Base-by-base conservation (phyloP, 2,113 vertebrate species). In the Atherinomorus stipes region DNA sequence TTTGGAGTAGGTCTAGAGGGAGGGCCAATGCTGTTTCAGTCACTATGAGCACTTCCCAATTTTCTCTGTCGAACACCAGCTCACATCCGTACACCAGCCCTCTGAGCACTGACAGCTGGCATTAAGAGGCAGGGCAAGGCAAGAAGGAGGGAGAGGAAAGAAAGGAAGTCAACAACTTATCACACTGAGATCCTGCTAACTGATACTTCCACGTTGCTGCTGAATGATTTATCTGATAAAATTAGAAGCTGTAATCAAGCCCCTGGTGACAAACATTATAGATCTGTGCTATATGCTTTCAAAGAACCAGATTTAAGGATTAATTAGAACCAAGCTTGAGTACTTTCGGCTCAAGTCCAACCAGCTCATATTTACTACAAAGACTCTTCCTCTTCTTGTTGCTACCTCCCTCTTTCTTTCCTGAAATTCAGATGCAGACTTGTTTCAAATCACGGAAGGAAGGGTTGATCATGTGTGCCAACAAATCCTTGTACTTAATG, bases 81-180 rank as follows among this genome's bases (percentile, higher is more conserved):
- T 88, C 83, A 64, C 77, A 78, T 86, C 74, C 63, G 23, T 72
- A 73, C 66, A 78, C 84, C 68, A 69, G 81, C 70, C 61, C 76
- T 77, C 71, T 78, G 71, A 91, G 68, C 61, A 23, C 78, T 50
- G 72, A 78, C 76, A 85, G 73, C 76, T 87, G 85, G 77, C 64
- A 66, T 53, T 61, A 40, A 72, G 77, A 80, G 53, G 80, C 66
- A 74, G 45, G 78, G 63, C 67, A 60, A 47, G 50, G 76, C 66
- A 31, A 77, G 34, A 65, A 50, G 58, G 26, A 64, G 57, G 54
- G 66, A 75, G 50, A 44, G 28, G 23, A 37, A 76, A 66, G 64
- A 78, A 76, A 52, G 67, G 84, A 88, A 86, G 82, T 88, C 85
- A 85, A 78, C 77, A 81, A 71, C 78, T 76, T 68, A 65, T 69